phyloP scores from a whole-genome alignment of 2,113 vertebrate genomes.

The Polyodon spathula region DNA sequence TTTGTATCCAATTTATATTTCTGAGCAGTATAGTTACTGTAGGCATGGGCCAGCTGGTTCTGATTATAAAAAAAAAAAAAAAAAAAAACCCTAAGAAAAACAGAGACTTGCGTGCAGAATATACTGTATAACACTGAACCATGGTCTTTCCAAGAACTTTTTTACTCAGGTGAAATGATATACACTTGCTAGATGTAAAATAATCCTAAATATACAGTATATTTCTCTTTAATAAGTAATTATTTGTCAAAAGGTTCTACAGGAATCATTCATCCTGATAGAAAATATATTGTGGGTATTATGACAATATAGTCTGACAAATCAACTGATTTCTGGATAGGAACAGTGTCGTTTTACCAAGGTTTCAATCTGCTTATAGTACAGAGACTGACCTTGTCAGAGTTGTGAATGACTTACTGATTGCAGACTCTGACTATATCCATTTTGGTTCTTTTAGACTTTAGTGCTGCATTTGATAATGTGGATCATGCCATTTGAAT shows the following conservation, averaged over 20 bases:
- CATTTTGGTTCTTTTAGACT: no score
- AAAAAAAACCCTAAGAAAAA: no score
- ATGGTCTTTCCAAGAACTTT: slow-evolving; percentile 39
- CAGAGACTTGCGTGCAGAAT: slow-evolving; percentile 45
- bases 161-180: slow-evolving; percentile 48
- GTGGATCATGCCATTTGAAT: no score
- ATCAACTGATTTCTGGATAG: no score
- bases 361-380: no score
- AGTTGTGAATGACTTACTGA: no score
- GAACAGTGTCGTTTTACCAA: no score
- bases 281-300: not conserved
- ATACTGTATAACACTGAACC: slow-evolving; percentile 56
- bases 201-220: not conserved
- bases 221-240: not conserved
- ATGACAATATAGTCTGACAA: no score
- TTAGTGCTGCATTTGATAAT: no score
- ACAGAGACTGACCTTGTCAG: no score
- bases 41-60: slow-evolving; percentile 48
- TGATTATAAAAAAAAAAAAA: slow-evolving; percentile 53
- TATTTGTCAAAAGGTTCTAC: not conserved
- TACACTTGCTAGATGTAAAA: slow-evolving; percentile 38
- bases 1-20: slow-evolving; percentile 43
- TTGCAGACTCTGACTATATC: no score
- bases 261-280: not conserved
- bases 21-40: slow-evolving; percentile 45